Evolutionary conservation across 2,113 vertebrate genomes (phyloP).

Genomic region (Indicator indicator): DNA sequence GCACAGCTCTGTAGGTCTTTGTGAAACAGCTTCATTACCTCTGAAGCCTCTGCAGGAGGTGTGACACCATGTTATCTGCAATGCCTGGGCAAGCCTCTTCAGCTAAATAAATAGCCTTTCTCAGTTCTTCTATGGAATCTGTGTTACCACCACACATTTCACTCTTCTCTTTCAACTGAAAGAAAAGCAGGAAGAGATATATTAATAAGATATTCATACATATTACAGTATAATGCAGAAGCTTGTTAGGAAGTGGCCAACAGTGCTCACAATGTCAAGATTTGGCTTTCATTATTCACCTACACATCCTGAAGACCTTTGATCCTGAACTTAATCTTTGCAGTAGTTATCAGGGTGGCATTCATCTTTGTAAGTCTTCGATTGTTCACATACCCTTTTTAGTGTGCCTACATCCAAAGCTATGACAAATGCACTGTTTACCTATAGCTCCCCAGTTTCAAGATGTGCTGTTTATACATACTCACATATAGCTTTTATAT

Average conservation of each 20-base stretch:
- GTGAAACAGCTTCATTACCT: conserved; percentile 77
- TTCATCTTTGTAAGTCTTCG: neutral
- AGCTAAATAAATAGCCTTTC: conserved; percentile 87
- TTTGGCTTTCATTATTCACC: neutral
- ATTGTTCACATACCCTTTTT: neutral
- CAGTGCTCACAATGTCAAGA: neutral
- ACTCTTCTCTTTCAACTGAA: conserved; percentile 88
- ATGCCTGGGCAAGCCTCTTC: conserved; percentile 93
- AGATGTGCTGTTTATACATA: neutral
- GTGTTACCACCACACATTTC: conserved; percentile 85
- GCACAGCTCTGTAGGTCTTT: neutral
- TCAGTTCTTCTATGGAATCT: conserved; percentile 87
- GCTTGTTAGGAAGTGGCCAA: neutral
- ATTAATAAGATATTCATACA: neutral
- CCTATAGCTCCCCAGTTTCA: neutral
- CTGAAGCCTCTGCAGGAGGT: conserved; percentile 92
- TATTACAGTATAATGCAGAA: neutral
- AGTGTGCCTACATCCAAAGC: neutral
- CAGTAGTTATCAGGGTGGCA: neutral
- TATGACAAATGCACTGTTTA: neutral
- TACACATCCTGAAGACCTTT: neutral
- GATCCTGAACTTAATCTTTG: neutral
- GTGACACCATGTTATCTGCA: conserved; percentile 91
- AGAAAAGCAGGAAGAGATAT: neutral
- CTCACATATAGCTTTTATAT: neutral